phyloP scores from a whole-genome alignment of 2,888 invertebrate genomes.

The Galerucella calmariensis region DNA sequence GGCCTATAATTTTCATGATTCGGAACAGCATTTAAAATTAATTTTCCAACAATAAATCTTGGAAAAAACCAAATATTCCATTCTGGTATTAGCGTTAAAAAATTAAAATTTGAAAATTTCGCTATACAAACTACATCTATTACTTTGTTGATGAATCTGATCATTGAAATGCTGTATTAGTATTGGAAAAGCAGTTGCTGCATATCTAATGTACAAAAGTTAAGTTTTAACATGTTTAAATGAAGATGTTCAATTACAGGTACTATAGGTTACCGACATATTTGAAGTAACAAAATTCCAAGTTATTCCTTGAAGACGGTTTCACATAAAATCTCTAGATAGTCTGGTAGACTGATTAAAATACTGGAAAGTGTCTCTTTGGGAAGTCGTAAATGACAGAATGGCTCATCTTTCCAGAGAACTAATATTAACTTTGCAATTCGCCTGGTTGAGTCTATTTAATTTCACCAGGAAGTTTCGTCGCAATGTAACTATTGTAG shows the following conservation, averaged over 20 bases:
- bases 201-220: too few relatives aligned
- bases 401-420: slow-evolving; percentile 7
- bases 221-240: not conserved
- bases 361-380: slow-evolving; percentile 17
- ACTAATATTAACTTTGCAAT: slow-evolving; percentile 15
- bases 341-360: slow-evolving; percentile 16
- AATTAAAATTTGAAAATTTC: too few relatives aligned
- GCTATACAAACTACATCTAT: too few relatives aligned
- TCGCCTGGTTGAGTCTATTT: slow-evolving; percentile 9
- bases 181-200: too few relatives aligned
- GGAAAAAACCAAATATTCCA: too few relatives aligned
- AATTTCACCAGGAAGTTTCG: slow-evolving; percentile 2
- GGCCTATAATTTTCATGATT: too few relatives aligned
- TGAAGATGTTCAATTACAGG: not conserved
- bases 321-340: slow-evolving; percentile 10
- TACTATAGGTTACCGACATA: not conserved
- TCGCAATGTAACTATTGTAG: not conserved
- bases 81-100: too few relatives aligned
- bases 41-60: too few relatives aligned
- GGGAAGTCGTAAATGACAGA: slow-evolving; percentile 4
- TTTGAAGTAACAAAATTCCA: not conserved
- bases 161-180: too few relatives aligned
- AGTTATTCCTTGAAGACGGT: slow-evolving; percentile 8
- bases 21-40: too few relatives aligned
- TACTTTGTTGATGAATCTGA: too few relatives aligned